phyloP scores from a whole-genome alignment of 2,888 invertebrate species.

The Lithophane socia region DNA sequence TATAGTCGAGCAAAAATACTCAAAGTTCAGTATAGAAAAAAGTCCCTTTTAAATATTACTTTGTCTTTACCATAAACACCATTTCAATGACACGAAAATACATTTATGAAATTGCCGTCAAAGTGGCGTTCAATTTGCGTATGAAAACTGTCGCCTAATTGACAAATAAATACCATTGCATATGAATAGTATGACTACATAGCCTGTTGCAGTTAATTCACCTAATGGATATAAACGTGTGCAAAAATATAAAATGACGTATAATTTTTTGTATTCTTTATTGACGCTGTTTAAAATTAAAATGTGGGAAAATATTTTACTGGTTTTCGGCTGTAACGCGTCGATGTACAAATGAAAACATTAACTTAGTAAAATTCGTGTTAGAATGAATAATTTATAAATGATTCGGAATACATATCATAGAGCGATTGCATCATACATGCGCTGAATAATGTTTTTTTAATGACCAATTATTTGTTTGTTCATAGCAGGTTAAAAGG shows the following conservation, averaged over 20 bases:
- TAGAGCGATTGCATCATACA: slow-evolving; percentile 12
- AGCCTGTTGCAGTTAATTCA: slow-evolving; percentile 21
- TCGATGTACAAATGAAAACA: slow-evolving; percentile 7
- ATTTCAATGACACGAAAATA: not conserved
- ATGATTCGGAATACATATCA: slow-evolving; percentile 7
- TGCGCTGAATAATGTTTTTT: slow-evolving; percentile 1
- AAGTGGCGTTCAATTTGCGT: slow-evolving; percentile 28
- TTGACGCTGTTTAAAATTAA: not conserved
- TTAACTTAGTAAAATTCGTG: not conserved
- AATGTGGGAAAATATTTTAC: not conserved
- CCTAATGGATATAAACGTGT: slow-evolving; percentile 8
- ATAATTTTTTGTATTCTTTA: not conserved
- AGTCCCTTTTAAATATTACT: not conserved
- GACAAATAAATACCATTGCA: slow-evolving; percentile 30
- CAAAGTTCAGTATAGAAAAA: not conserved
- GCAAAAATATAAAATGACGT: not conserved
- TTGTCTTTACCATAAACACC: not conserved
- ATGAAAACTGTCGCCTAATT: slow-evolving; percentile 49
- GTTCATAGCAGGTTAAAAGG: slow-evolving; percentile 3
- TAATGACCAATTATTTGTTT: not conserved
- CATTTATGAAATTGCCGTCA: slow-evolving; percentile 14
- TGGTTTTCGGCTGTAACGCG: not conserved
- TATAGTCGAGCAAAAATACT: slow-evolving; percentile 18
- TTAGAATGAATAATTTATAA: slow-evolving; percentile 27
- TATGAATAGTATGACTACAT: slow-evolving; percentile 23